These are phyloP conservation scores for Drosophila carrolli DNA, from an alignment of 1,140 invertebrate species.

Conservation along the genomic window DNA sequence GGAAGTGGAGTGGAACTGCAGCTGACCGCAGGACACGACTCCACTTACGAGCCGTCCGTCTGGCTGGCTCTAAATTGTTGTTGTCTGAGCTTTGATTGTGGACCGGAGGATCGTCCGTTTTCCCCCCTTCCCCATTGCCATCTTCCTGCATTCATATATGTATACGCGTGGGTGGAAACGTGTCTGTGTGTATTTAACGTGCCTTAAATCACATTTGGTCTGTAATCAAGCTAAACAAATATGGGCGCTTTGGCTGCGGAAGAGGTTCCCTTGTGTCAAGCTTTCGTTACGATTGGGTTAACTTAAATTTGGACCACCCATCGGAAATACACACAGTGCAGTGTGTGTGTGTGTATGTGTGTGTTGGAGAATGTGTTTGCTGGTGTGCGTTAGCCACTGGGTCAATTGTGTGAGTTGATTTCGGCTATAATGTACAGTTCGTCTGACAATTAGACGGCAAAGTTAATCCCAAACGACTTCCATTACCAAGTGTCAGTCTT, in stretches of 20 bases:
- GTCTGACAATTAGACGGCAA: not conserved
- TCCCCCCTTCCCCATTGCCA: not conserved
- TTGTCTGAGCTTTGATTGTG: slow-evolving; percentile 47
- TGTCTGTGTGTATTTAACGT: slow-evolving; percentile 64
- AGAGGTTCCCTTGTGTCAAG: slow-evolving; percentile 49
- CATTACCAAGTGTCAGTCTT: not conserved
- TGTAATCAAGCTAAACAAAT: slow-evolving; percentile 80
- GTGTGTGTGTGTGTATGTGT: not conserved
- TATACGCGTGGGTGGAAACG: slow-evolving; percentile 7
- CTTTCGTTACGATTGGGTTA: slow-evolving; percentile 54
- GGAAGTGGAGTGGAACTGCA: slow-evolving; percentile 10
- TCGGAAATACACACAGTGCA: slow-evolving; percentile 16
- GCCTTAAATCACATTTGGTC: slow-evolving; percentile 78
- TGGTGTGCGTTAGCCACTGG: slow-evolving; percentile 36
- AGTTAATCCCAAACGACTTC: slow-evolving; percentile 2
- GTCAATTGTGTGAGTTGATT: slow-evolving; percentile 55
- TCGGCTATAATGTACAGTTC: slow-evolving; percentile 30
- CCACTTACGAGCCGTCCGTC: slow-evolving; percentile 8
- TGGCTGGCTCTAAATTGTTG: slow-evolving; percentile 14
- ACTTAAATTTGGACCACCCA: slow-evolving; percentile 46
- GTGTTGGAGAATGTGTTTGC: not conserved
- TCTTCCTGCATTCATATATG: not conserved
- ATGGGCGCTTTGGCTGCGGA: slow-evolving; percentile 33
- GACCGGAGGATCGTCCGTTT: not conserved
- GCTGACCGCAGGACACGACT: slow-evolving; percentile 30